Percentiles rank a stretch among this genome's conserved stretches.
Evolutionary conservation across 2,113 vertebrate species (phyloP).

Genomic region (Plectropomus leopardus): DNA sequence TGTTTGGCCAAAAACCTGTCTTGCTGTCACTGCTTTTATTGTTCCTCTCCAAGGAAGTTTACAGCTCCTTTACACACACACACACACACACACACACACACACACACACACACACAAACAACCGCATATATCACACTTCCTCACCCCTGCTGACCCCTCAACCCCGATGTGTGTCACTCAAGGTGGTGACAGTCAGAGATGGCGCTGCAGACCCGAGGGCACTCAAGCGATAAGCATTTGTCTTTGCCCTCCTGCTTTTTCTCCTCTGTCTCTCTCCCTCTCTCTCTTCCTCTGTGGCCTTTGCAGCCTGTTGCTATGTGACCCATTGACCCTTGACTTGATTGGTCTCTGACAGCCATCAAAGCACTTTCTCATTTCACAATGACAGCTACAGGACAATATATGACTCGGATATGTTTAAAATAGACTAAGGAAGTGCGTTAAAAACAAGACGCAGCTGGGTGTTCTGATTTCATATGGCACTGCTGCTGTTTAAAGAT

Average conservation of each 20-base stretch:
- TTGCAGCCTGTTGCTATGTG: conserved; percentile 58
- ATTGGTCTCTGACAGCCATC: conserved; percentile 64
- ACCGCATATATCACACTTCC: conserved; percentile 47
- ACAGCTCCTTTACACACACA: conserved; percentile 30
- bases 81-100: conserved; percentile 32
- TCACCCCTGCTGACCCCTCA: conserved; percentile 61
- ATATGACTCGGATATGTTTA: conserved; percentile 10
- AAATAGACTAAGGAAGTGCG: conserved; percentile 5
- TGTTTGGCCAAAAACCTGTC: conserved; percentile 41
- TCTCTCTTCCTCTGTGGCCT: conserved; percentile 48
- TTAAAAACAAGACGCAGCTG: conserved; percentile 3
- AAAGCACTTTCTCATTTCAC: conserved; percentile 45
- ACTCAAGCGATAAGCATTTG: conserved; percentile 66
- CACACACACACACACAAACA: conserved; percentile 25
- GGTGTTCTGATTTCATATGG: neutral
- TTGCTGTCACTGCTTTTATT: conserved; percentile 44
- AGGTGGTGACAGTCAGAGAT: conserved; percentile 71
- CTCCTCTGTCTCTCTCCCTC: conserved; percentile 11
- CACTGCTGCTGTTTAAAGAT: conserved; percentile 30
- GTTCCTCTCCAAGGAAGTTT: conserved; percentile 36
- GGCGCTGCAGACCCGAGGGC: conserved; percentile 61
- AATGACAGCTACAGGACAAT: conserved; percentile 28
- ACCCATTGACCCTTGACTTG: conserved; percentile 69
- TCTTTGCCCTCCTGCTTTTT: conserved; percentile 54
- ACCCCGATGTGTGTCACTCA: conserved; percentile 75